Conservation (phyloP, 2,797 vertebrate species). For the Otolemur crassicaudatus region DNA sequence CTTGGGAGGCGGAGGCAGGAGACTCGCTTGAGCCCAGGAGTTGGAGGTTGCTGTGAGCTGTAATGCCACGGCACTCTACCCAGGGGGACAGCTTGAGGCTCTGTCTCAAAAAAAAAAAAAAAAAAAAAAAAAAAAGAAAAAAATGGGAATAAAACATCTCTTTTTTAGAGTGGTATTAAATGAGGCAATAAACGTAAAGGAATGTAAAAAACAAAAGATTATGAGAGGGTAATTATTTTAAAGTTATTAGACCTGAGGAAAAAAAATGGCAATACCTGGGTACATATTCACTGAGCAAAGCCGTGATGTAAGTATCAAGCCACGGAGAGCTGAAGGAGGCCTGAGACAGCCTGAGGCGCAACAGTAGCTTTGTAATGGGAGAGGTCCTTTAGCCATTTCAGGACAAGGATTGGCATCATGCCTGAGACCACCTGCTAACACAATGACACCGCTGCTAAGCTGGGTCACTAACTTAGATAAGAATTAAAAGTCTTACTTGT, state of each 20-base stretch:
- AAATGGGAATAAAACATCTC: background rate
- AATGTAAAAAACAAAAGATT: background rate
- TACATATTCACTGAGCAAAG: background rate
- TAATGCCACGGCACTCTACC: too few species aligned
- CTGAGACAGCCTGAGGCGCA: background rate
- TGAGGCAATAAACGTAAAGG: constrained; percentile 23
- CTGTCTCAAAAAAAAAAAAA: too few species aligned
- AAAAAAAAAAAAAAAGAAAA: background rate
- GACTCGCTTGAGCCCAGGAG: too few species aligned
- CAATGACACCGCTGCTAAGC: background rate
- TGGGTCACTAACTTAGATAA: background rate
- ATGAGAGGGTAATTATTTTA: background rate
- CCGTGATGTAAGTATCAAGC: background rate
- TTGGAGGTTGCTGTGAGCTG: too few species aligned
- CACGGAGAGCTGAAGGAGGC: background rate
- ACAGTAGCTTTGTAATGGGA: background rate
- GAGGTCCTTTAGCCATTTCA: background rate
- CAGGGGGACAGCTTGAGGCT: too few species aligned
- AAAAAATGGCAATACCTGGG: background rate
- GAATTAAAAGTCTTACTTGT: background rate
- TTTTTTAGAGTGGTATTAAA: constrained; percentile 28
- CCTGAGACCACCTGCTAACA: background rate
- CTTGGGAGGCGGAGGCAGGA: too few species aligned
- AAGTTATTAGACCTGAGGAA: background rate
- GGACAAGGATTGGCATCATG: background rate